Percentiles rank a stretch among this genome's conserved stretches.
These are phyloP conservation scores for Prunella strophiata DNA, from an alignment of 2,797 vertebrate species.

Conservation along the genomic window DNA sequence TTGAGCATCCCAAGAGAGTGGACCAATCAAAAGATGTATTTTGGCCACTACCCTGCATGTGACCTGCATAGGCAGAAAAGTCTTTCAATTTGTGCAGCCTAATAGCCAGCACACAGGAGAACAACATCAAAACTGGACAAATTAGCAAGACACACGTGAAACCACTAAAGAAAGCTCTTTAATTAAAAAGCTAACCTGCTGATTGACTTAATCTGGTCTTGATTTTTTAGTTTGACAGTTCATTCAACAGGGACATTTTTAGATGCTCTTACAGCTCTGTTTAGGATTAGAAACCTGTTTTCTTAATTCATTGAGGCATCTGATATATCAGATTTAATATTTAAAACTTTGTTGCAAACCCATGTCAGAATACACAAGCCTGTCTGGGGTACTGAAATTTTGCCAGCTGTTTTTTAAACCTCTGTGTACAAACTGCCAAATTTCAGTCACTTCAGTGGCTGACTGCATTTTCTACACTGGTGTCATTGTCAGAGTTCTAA, in stretches of 20 bases:
- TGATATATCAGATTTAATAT: neutral
- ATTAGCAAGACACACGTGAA: neutral
- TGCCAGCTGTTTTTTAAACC: neutral
- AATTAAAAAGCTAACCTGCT: neutral
- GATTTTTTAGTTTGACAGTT: neutral
- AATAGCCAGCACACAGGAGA: neutral
- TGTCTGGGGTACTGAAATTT: neutral
- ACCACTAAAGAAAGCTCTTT: neutral
- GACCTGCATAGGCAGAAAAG: neutral
- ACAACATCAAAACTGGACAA: neutral
- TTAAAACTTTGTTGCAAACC: neutral
- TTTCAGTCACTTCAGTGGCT: neutral
- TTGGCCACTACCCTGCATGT: neutral
- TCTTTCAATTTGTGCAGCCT: neutral
- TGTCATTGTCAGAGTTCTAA: neutral
- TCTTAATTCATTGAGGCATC: neutral
- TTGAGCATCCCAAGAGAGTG: neutral
- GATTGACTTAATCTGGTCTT: neutral
- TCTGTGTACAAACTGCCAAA: neutral
- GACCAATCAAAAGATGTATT: neutral
- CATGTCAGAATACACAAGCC: neutral
- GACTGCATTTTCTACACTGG: neutral
- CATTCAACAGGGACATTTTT: neutral
- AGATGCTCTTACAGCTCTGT: neutral
- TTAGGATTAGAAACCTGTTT: neutral